Base-by-base conservation (phyloP, 2,113 vertebrate genomes). In the Hypanus sabinus region DNA sequence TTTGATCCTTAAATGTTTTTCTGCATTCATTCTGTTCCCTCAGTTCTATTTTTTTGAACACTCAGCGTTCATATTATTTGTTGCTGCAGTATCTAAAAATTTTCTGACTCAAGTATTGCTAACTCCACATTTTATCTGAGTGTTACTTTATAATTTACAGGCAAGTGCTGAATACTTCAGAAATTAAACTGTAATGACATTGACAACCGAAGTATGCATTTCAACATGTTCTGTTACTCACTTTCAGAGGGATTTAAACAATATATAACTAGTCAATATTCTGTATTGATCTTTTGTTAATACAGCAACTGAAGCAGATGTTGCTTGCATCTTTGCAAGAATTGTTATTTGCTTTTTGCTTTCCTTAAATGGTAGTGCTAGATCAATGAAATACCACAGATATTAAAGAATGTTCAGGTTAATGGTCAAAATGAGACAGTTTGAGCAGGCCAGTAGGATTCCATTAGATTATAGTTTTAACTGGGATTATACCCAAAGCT, bases 401-500 rank as follows among this genome's bases (percentile, higher is more conserved):
- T 88, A 88, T 91, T 91, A 14, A 46, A 20, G 80, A 83, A n/a
- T 91, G 60, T 60, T 68, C 30, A 70, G 60, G 20, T 91, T n/a
- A 6, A 36, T 65, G 62, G 65, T 91, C 62, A 36, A 68, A 33
- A 70, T 91, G 62, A 91, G 88, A 91, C 62, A 62, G 68, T 90
- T 90, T 90, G 60, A 36, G 62, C 20, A 65, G 62, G 62, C 30
- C n/a, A 90, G 87, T 62, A 68, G 81, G 62, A 65, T 91, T 91
- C 88, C 33, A 36, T 90, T 18, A 68, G 88, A 91, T 91, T 91
- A 70, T 36, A 36, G 60, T 91, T 91, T 85, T 70, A 91, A 68
- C 88, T 33, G 36, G 62, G 88, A 91, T 91, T 91, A 91, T 91
- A n/a, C 65, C 30, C 65, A 57, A 18, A 27, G 88, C 62, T 68